Conservation (phyloP, 2,113 vertebrate genomes). For the Crotalus tigris region DNA sequence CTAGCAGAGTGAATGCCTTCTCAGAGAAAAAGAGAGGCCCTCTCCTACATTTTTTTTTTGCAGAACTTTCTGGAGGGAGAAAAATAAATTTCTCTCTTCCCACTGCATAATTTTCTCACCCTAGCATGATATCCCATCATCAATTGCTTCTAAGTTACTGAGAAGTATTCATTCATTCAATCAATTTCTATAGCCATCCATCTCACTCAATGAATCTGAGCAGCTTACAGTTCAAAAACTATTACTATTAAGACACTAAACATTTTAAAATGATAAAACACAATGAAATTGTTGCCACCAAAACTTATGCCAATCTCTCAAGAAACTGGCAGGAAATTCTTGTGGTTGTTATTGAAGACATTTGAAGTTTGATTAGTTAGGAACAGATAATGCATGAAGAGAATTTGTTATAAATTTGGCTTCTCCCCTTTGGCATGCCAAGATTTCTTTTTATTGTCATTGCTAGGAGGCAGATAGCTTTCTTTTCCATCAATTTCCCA, state of each 20-base stretch:
- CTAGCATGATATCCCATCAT: background rate
- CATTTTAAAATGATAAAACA: background rate
- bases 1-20: conserved; percentile 26
- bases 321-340: background rate
- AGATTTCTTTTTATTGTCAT: background rate
- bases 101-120: background rate
- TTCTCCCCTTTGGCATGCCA: background rate
- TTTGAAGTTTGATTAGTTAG: background rate
- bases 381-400: background rate
- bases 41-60: conserved; percentile 51
- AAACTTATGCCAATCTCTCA: background rate
- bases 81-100: background rate
- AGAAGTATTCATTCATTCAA: background rate
- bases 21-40: conserved; percentile 43
- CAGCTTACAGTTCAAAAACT: background rate
- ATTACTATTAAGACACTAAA: background rate
- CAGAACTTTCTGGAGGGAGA: conserved; percentile 37
- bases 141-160: background rate
- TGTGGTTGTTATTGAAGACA: background rate
- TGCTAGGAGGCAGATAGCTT: background rate
- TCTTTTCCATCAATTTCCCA: background rate
- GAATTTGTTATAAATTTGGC: background rate
- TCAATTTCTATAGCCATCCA: background rate
- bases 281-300: background rate
- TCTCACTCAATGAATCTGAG: background rate